Evolutionary conservation across 2,797 vertebrate genomes (phyloP).

Genomic region (Gambelia wislizenii): DNA sequence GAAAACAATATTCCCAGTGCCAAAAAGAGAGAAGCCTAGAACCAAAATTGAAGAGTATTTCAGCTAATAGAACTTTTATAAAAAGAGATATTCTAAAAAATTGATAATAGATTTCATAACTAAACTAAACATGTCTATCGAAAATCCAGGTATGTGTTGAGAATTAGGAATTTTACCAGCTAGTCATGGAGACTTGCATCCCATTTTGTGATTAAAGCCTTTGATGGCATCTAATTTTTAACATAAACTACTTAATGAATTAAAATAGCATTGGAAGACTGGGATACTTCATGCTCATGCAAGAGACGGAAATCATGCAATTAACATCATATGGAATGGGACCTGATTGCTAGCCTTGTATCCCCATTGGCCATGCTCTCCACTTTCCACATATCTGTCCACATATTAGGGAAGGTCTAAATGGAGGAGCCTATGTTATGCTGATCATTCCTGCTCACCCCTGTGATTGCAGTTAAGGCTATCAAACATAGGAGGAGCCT

Average conservation of each 20-base stretch:
- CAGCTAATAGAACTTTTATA: slow-evolving; percentile 23
- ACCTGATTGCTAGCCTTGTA: too few species aligned
- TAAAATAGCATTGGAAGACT: background rate
- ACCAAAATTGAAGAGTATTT: slow-evolving; percentile 65
- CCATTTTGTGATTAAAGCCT: background rate
- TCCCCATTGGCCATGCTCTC: background rate
- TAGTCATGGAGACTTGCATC: background rate
- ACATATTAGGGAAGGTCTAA: background rate
- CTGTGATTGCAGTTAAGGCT: too few species aligned
- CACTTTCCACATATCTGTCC: background rate
- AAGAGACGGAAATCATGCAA: background rate
- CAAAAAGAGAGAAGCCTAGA: slow-evolving; percentile 81
- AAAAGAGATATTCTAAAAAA: slow-evolving; percentile 42
- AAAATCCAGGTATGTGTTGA: background rate
- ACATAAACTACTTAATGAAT: background rate
- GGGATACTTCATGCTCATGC: too few species aligned
- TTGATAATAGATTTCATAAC: slow-evolving; percentile 33
- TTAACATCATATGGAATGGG: background rate
- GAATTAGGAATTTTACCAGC: background rate
- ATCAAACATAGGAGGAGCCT: background rate
- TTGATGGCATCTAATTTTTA: background rate
- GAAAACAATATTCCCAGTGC: slow-evolving; percentile 80
- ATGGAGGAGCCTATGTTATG: background rate
- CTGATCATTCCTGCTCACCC: too few species aligned
- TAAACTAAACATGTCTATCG: slow-evolving; percentile 42